Base-by-base conservation (phyloP, 1,140 invertebrate species). In the Eubasilissa regina region DNA sequence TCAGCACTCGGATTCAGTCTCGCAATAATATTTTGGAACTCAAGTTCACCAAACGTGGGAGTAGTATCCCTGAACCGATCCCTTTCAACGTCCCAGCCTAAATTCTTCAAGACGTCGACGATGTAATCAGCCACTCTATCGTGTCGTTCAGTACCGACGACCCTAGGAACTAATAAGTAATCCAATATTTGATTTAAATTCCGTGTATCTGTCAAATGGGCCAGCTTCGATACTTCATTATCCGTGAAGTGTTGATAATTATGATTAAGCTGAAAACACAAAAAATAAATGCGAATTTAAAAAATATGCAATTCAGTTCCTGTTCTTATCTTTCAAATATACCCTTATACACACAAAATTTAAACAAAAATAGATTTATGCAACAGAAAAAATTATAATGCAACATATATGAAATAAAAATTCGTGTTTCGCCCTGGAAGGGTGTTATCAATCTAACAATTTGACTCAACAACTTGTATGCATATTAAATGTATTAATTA, bases 1-100 rank as follows among this genome's bases (percentile, higher is more conserved):
- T 93, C 92, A 0, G 96, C 95, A 74, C 92, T 85, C 1, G 96
- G 95, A 89, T 99, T 95, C 77, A 94, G 87, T 62, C 92, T 96
- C 0, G 94, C 95, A 66, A 98, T 93, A 62, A 99, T 94, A 85
- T 98, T 98, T 60, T 92, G 93, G 85, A 98, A 98, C 51, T 91
- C 90, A 53, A 96, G 88, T 6, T 81, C 84, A 1, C 95, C 96
- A 84, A 93, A 91, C 21, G 90, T 90, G 10, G 96, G 96, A 0
- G 96, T 95, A 0, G 86, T 83, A 13, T 93, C 93, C 9, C 90
- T 84, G 85, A 98, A 98, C 44, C 85, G 85, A 85, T 98, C 93
- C 13, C 92, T 89, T 82, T 96, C 94, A 7, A 98, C 92, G 43
- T 90, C 85, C 95, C 96, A 98, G 0, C 90, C 91, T 3, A 96